Evolutionary conservation across 2,797 vertebrate genomes (phyloP).

Genomic region (Poecilia velifera): DNA sequence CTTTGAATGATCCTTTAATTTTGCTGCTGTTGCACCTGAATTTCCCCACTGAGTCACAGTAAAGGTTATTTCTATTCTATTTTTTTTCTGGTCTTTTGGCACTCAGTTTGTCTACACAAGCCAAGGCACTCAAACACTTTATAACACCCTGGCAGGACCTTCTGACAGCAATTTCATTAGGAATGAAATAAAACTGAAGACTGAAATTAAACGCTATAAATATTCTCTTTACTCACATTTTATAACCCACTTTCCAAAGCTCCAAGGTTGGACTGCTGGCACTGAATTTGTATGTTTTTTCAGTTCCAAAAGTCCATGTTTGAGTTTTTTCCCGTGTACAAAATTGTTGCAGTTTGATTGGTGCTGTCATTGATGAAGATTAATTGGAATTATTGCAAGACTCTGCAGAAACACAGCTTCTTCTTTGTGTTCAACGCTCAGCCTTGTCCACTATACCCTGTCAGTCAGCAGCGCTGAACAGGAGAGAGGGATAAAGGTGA

Average conservation of each 20-base stretch:
- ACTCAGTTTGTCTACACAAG: conserved; percentile 15
- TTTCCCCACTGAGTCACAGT: background rate
- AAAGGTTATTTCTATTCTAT: background rate
- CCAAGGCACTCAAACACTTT: conserved; percentile 28
- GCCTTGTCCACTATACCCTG: conserved; percentile 58
- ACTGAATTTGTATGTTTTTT: conserved; percentile 15
- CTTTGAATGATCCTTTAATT: background rate
- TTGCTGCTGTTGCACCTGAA: background rate
- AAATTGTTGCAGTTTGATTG: background rate
- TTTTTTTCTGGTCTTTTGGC: conserved; percentile 37
- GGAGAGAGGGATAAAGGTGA: conserved; percentile 45
- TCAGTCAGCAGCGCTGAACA: conserved; percentile 54
- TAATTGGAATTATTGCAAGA: conserved; percentile 37
- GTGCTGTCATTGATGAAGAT: conserved; percentile 19
- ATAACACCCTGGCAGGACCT: conserved; percentile 35
- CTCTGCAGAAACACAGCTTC: conserved; percentile 25
- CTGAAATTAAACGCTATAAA: conserved; percentile 46
- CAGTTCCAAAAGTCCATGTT: conserved; percentile 6
- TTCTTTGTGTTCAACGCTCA: conserved; percentile 25
- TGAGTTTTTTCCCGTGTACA: background rate
- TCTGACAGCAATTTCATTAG: conserved; percentile 39
- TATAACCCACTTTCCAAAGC: conserved; percentile 25
- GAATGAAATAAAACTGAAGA: conserved; percentile 43
- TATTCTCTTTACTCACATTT: conserved; percentile 34
- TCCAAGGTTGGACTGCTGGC: conserved; percentile 4